phyloP scores from a whole-genome alignment of 2,888 invertebrate genomes.

The Calameuta filiformis region DNA sequence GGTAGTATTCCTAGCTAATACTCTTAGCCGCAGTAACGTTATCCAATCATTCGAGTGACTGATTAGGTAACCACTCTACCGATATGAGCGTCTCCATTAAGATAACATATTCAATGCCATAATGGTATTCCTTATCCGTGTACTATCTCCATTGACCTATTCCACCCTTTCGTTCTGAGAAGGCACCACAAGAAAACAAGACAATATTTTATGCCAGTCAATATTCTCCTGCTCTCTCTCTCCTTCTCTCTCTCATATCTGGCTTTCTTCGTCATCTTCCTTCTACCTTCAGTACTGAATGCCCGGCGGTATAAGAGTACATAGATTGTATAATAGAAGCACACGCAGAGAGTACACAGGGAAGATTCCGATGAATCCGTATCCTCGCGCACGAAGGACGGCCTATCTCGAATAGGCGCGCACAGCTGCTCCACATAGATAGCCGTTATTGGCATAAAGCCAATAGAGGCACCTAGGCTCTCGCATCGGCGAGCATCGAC shows the following conservation, averaged over 20 bases:
- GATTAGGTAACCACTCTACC: constrained; percentile 16
- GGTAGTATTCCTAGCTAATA: neutral
- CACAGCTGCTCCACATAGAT: constrained; percentile 64
- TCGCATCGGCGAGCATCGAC: constrained; percentile 29
- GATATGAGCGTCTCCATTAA: constrained; percentile 41
- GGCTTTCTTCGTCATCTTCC: constrained; percentile 9
- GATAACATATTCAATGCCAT: constrained; percentile 40
- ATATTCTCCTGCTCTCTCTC: constrained; percentile 8
- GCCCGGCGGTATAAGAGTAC: neutral
- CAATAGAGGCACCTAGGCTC: constrained; percentile 53
- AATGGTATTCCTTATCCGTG: constrained; percentile 32
- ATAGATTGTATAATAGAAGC: neutral
- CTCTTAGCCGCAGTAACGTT: neutral
- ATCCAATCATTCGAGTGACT: neutral
- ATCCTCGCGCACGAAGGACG: neutral
- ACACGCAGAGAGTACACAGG: neutral
- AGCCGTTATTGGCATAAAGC: constrained; percentile 60
- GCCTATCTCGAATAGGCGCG: constrained; percentile 36
- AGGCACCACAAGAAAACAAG: neutral
- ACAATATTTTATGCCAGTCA: neutral
- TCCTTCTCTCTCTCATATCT: neutral
- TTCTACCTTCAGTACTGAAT: constrained; percentile 6
- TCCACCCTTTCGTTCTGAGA: neutral
- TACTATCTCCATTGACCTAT: neutral
- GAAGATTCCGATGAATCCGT: neutral